Base-by-base conservation (phyloP, 2,888 invertebrate genomes). In the Troilus luridus region DNA sequence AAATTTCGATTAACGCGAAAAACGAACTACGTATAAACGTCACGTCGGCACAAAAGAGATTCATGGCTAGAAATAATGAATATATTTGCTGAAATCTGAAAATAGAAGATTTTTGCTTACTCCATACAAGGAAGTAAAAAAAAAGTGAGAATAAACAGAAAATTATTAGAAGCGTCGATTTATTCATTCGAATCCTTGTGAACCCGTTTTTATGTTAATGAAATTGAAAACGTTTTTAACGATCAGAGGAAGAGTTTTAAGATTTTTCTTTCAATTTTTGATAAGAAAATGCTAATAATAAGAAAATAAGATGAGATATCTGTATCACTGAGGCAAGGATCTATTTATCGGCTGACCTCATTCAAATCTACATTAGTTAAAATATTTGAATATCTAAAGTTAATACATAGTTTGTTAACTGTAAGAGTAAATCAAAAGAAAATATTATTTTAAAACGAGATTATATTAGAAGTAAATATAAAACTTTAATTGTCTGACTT, bases 201-300 rank as follows among this genome's bases (percentile, higher is more conserved):
- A 62, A 62, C 7, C 62, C 21, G 21, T 62, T 62, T 62, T 62
- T 62, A 67, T 24, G 6, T 24, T 24, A 67, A 77, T 67, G 19
- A 0, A 67, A 14, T 14, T 67, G 24, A 14, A 41, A 17, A 41
- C 9, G 72, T 77, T 41, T 27, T 41, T 17, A 77, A 77, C 7
- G 72, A 41, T 41, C 8, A 41, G 72, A 41, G 27, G 41, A 77
- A 77, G 19, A 19, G 72, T 7, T 72, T 6, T 27, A 72, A 19
- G 10, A 21, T 62, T 21, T 62, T 62, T 64, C 11, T 11, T 62
- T 62, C n/a, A 11, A 14, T 21, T 41, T 41, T 41, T 41, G 72
- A 77, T 77, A 77, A 77, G 72, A 12, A 41, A 77, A 77, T 19
- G 72, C 72, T 77, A 77, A 77, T 77, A 77, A 77, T 41, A 77